Percentiles rank a stretch among this genome's conserved stretches.
Conservation (phyloP, 2,888 invertebrate genomes). For the Drosophila neotestacea region DNA sequence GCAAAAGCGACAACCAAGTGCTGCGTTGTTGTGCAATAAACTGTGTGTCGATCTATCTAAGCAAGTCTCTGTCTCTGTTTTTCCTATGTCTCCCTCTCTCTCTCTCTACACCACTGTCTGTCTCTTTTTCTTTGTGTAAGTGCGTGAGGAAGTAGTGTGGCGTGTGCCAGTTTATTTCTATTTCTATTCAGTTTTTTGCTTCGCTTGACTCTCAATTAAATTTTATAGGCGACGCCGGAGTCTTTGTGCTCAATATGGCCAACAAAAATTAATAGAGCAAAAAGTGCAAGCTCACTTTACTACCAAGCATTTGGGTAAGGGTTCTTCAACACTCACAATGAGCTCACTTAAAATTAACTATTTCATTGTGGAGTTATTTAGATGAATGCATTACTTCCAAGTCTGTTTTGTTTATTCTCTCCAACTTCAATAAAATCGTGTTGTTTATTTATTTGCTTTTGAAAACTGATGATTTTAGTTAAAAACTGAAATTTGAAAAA, state of each 20-base stretch:
- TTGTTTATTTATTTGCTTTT: neutral
- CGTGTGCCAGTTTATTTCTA: constrained; percentile 64
- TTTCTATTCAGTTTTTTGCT: constrained; percentile 59
- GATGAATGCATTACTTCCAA: neutral
- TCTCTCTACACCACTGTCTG: neutral
- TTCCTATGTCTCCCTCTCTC: neutral
- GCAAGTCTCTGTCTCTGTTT: constrained; percentile 1
- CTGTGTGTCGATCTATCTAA: constrained; percentile 19
- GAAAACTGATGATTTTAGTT: neutral
- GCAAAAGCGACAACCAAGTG: constrained; percentile 50
- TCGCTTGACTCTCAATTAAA: constrained; percentile 70
- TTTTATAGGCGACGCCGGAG: constrained; percentile 59
- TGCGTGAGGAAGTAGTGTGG: constrained; percentile 73
- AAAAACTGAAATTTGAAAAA: too few species aligned
- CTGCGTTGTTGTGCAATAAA: constrained; percentile 24
- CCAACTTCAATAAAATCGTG: too few species aligned
- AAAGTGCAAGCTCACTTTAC: constrained; percentile 71
- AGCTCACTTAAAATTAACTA: constrained; percentile 3
- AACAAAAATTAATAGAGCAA: constrained; percentile 74
- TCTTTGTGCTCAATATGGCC: constrained; percentile 47
- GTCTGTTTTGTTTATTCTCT: neutral
- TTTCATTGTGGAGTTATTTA: neutral
- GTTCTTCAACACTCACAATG: constrained; percentile 2
- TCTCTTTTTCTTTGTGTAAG: constrained; percentile 20
- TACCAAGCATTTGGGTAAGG: constrained; percentile 13